phyloP scores from a whole-genome alignment of 2,113 vertebrate genomes.

The Lutjanus erythropterus region DNA sequence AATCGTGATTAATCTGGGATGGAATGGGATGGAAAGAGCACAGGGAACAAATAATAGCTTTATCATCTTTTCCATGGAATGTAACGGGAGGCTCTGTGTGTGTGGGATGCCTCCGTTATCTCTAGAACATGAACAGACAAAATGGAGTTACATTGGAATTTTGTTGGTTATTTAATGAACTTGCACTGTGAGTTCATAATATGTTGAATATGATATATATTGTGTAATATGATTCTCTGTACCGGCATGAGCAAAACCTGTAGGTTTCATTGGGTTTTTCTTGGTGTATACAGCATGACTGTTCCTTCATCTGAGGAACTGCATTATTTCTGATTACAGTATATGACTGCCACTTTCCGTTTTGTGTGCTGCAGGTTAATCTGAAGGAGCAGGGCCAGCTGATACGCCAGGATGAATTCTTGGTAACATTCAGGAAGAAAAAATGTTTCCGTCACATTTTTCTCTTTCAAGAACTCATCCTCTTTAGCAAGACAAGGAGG shows the following conservation, averaged over 20 bases:
- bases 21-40: not conserved
- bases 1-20: not conserved
- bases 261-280: not conserved
- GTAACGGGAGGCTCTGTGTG: not conserved
- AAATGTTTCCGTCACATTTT: constrained; percentile 86
- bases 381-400: constrained; percentile 87
- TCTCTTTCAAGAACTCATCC: constrained; percentile 86
- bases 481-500: constrained; percentile 87
- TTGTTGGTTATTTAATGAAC: constrained; percentile 2
- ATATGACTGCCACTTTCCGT: not conserved
- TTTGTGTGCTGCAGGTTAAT: constrained; percentile 80
- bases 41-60: not conserved
- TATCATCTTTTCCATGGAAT: not conserved
- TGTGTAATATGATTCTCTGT: not conserved
- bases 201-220: not conserved
- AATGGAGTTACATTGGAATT: not conserved
- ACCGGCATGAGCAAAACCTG: not conserved
- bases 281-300: not conserved
- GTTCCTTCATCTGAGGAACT: not conserved
- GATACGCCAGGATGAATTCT: constrained; percentile 85
- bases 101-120: not conserved
- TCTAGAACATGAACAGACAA: not conserved
- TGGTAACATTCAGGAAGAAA: constrained; percentile 84
- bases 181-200: not conserved
- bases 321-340: not conserved